Percentiles rank a stretch among this genome's conserved stretches.
Conservation (phyloP, 92 coral and sea anemone species). For the Pocillopora grandis region DNA sequence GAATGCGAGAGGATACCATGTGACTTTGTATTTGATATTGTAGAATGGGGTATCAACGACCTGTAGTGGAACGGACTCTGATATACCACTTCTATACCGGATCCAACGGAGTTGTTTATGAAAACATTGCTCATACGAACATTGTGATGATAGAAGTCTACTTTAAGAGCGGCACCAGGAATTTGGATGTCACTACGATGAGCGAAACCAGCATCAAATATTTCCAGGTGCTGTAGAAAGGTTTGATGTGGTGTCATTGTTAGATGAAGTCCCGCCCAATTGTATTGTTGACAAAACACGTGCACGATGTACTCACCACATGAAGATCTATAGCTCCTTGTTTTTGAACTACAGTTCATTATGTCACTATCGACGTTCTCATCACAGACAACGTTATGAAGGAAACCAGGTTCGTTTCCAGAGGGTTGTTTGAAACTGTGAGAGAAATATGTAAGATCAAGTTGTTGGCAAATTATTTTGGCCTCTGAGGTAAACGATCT, state of each 20-base stretch:
- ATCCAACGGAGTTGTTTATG: slow-evolving; percentile 40
- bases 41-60: slow-evolving; percentile 45
- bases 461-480: slow-evolving; percentile 50
- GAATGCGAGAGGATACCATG: slow-evolving; percentile 42
- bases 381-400: slow-evolving; percentile 44
- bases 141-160: slow-evolving; percentile 54
- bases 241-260: slow-evolving; percentile 41
- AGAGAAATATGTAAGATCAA: not conserved
- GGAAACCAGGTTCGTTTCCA: slow-evolving; percentile 22
- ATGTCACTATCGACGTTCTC: slow-evolving; percentile 36
- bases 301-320: slow-evolving; percentile 39
- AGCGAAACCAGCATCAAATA: slow-evolving; percentile 54
- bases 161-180: slow-evolving; percentile 51
- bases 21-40: slow-evolving; percentile 33
- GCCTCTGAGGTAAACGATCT: slow-evolving; percentile 36
- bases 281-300: slow-evolving; percentile 32
- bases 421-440: not conserved
- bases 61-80: slow-evolving; percentile 19
- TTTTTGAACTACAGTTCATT: slow-evolving; percentile 32
- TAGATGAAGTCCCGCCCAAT: slow-evolving; percentile 63
- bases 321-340: slow-evolving; percentile 33
- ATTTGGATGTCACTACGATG: slow-evolving; percentile 49
- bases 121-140: slow-evolving; percentile 19
- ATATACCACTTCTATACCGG: slow-evolving; percentile 46
- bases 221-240: slow-evolving; percentile 42